Conservation (phyloP, 2,888 invertebrate species). For the Dioctria rufipes region DNA sequence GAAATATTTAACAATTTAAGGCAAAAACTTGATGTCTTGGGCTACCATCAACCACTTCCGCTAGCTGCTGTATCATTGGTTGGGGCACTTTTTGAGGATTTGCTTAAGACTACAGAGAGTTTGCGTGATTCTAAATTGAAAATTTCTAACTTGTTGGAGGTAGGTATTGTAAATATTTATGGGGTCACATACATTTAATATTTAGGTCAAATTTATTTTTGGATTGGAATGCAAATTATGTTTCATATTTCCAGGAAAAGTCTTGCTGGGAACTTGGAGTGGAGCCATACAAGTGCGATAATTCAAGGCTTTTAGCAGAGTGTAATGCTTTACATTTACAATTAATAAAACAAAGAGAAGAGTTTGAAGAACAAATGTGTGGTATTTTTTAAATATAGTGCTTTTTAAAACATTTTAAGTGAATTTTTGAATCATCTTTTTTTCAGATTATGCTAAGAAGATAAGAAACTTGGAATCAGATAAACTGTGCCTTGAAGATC, state of each 20-base stretch:
- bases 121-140: constrained; percentile 87
- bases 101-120: constrained; percentile 90
- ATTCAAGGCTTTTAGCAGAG: constrained; percentile 82
- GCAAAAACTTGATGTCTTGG: constrained; percentile 84
- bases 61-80: constrained; percentile 86
- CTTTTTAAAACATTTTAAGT: constrained; percentile 7
- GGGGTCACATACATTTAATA: not conserved
- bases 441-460: constrained; percentile 72
- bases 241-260: constrained; percentile 75
- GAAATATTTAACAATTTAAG: constrained; percentile 70
- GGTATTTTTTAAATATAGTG: constrained; percentile 66
- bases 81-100: constrained; percentile 84
- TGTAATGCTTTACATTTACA: constrained; percentile 82
- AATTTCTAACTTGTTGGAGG: constrained; percentile 79
- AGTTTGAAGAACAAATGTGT: constrained; percentile 75
- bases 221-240: not conserved
- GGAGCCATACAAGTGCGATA: constrained; percentile 87
- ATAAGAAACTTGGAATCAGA: constrained; percentile 74
- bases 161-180: constrained; percentile 64
- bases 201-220: not conserved
- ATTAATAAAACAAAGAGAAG: constrained; percentile 78
- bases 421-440: constrained; percentile 28
- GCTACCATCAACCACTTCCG: constrained; percentile 84
- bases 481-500: constrained; percentile 71
- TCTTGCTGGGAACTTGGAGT: constrained; percentile 79